phyloP scores from a whole-genome alignment of 2,113 vertebrate species.

The Aleadryas rufinucha region DNA sequence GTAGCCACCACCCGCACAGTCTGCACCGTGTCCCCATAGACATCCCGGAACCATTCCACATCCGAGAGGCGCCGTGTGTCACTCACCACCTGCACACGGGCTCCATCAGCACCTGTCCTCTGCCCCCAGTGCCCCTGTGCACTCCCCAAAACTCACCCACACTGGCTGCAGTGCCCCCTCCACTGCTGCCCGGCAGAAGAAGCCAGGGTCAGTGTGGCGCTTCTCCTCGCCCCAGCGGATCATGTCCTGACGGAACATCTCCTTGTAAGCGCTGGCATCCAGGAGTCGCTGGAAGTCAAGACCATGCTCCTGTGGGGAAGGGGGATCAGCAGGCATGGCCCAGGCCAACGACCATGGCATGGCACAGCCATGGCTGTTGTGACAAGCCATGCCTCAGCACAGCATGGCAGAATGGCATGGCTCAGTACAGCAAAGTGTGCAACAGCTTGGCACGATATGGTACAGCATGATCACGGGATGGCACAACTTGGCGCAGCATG shows the following conservation, averaged over 20 bases:
- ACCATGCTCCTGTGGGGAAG: slow-evolving; percentile 74
- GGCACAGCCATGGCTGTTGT: background rate
- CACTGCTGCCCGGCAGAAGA: slow-evolving; percentile 81
- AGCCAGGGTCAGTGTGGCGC: slow-evolving; percentile 76
- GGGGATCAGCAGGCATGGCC: rapidly evolving
- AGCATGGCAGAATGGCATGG: background rate
- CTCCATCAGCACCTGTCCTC: background rate
- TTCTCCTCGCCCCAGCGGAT: slow-evolving; percentile 86
- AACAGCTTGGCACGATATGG: background rate
- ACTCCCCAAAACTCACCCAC: slow-evolving; percentile 76
- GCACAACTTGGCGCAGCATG: too few species aligned
- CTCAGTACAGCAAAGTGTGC: rapidly evolving
- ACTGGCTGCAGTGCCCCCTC: slow-evolving; percentile 71
- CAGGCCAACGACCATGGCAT: rapidly evolving
- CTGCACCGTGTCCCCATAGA: slow-evolving; percentile 66
- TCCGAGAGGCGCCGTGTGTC: slow-evolving; percentile 85
- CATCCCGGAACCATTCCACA: slow-evolving; percentile 80
- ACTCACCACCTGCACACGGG: slow-evolving; percentile 80
- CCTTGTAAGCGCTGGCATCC: slow-evolving; percentile 85
- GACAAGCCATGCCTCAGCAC: background rate
- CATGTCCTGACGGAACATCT: slow-evolving; percentile 82
- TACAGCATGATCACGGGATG: rapidly evolving
- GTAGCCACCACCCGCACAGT: slow-evolving; percentile 78
- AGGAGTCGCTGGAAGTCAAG: slow-evolving; percentile 81
- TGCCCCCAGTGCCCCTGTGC: rapidly evolving